phyloP scores from a whole-genome alignment of 2,888 invertebrate genomes.

The Caradrina kadenii region DNA sequence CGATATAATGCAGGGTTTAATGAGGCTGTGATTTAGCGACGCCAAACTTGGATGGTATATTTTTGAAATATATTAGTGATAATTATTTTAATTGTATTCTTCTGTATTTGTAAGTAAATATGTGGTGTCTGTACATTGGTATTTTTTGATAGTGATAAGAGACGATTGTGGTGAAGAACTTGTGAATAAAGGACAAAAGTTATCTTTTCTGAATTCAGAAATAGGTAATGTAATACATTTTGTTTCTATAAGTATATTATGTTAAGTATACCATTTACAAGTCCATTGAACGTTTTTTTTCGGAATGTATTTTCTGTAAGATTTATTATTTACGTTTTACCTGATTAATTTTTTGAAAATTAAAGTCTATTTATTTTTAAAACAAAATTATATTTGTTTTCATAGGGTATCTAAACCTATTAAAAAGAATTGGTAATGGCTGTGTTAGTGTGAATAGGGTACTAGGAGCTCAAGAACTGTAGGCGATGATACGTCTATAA shows the following conservation, averaged over 20 bases:
- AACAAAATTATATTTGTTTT: neutral
- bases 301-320: neutral
- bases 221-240: no score
- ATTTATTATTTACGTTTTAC: no score
- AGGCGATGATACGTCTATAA: neutral
- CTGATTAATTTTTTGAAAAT: no score
- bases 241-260: no score
- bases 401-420: neutral
- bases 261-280: no score
- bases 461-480: slow-evolving; percentile 20
- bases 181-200: neutral
- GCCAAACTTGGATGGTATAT: slow-evolving; percentile 23
- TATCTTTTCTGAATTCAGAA: neutral
- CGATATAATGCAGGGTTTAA: slow-evolving; percentile 84
- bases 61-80: slow-evolving; percentile 21
- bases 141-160: slow-evolving; percentile 13
- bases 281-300: neutral
- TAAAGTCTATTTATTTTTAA: neutral
- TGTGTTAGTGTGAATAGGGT: slow-evolving; percentile 28
- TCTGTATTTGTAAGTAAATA: slow-evolving; percentile 4
- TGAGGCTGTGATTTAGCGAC: slow-evolving; percentile 85
- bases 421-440: slow-evolving; percentile 5
- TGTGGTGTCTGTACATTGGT: slow-evolving; percentile 32
- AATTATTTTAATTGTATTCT: slow-evolving; percentile 17
- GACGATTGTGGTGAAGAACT: neutral